A percentile compares a stretch with the other conserved stretches of the same genome.
These are phyloP conservation scores for Galerucella nymphaeae DNA, from an alignment of 2,888 invertebrate genomes.

Conservation along the genomic window DNA sequence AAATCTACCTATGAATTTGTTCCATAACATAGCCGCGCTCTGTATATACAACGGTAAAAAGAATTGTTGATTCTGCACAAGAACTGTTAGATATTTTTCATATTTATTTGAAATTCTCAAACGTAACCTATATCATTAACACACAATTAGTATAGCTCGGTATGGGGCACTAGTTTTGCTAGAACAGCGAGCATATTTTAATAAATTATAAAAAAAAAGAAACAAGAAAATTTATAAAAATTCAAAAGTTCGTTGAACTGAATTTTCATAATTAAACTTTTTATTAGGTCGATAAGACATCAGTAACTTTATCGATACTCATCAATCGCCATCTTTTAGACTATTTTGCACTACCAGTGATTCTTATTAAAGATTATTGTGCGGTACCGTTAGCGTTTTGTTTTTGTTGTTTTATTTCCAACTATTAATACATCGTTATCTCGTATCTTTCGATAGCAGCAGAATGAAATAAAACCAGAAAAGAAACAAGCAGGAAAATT, in stretches of 20 bases:
- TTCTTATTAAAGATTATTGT: background rate
- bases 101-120: background rate
- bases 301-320: constrained; percentile 7
- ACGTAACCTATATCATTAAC: background rate
- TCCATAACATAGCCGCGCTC: too few species aligned
- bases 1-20: too few species aligned
- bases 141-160: background rate
- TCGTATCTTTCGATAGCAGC: background rate
- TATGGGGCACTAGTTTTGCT: background rate
- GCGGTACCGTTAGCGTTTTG: background rate
- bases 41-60: background rate
- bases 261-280: background rate
- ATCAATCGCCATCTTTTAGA: constrained; percentile 2
- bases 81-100: background rate
- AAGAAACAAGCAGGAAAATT: too few species aligned
- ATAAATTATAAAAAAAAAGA: background rate
- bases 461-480: background rate
- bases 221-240: too few species aligned
- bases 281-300: background rate
- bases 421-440: background rate
- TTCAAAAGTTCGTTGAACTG: too few species aligned
- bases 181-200: background rate
- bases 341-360: background rate
- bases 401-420: background rate
- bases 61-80: background rate